phyloP scores from a whole-genome alignment of 2,113 vertebrate genomes.

The Taxidea taxus region DNA sequence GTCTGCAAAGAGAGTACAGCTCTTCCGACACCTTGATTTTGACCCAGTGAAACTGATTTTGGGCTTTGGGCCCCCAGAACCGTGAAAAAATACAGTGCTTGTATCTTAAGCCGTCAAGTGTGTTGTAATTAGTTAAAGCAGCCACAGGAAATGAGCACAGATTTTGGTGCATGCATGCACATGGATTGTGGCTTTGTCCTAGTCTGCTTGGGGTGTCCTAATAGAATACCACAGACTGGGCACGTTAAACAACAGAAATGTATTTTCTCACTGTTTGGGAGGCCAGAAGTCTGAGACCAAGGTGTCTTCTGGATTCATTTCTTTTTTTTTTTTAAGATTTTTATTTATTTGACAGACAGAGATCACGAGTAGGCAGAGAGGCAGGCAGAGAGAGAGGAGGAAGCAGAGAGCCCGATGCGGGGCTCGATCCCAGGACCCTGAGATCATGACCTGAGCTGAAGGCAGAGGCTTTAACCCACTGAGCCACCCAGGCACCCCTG shows the following conservation, averaged over 20 bases:
- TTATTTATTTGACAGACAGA: no score
- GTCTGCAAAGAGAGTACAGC: background rate
- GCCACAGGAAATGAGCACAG: background rate
- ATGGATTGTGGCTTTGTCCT: background rate
- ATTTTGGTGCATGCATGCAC: background rate
- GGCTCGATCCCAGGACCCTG: no score
- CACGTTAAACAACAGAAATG: background rate
- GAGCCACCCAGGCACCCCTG: no score
- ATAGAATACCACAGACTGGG: background rate
- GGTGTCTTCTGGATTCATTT: background rate
- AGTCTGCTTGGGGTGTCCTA: background rate
- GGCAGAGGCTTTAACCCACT: no score
- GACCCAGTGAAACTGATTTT: background rate
- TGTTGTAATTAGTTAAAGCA: background rate
- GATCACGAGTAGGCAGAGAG: no score
- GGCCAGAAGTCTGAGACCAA: background rate
- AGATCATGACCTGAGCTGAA: no score
- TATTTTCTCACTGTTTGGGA: background rate
- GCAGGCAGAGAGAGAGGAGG: no score
- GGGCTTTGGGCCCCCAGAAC: background rate
- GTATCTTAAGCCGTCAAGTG: background rate
- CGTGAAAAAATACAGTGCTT: background rate
- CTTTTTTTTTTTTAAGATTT: no score
- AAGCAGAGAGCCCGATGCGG: no score
- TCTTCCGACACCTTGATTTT: background rate